Evolutionary conservation across 53 echinoderm and acorn worm species (phyloP).

Genomic region (Hippasteria phrygiana): DNA sequence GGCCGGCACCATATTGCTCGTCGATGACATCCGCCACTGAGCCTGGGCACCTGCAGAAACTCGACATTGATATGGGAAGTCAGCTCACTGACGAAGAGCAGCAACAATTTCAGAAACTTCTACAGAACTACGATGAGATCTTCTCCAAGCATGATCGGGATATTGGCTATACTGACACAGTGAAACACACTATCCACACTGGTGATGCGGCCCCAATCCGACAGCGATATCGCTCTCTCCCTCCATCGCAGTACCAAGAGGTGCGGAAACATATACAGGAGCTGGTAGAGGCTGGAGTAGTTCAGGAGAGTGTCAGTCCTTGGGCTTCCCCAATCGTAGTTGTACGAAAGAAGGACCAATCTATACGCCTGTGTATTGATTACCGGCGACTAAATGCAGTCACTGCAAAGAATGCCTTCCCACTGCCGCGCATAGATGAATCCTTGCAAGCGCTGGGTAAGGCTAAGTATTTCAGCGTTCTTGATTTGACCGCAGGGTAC

Average conservation of each 20-base stretch:
- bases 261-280: background rate
- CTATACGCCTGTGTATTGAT: constrained; percentile 5
- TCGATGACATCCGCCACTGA: too few species aligned
- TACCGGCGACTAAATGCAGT: background rate
- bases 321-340: constrained; percentile 38
- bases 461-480: constrained; percentile 9
- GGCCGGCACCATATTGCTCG: too few species aligned
- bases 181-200: constrained; percentile 11
- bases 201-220: background rate
- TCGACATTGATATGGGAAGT: background rate
- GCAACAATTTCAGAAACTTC: background rate
- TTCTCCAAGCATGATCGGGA: background rate
- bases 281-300: background rate
- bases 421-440: constrained; percentile 32
- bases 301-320: constrained; percentile 20
- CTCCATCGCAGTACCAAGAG: constrained; percentile 23
- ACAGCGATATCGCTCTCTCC: constrained; percentile 7
- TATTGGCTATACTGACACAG: constrained; percentile 13
- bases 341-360: constrained; percentile 5
- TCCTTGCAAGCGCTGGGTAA: constrained; percentile 18
- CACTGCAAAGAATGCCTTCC: background rate
- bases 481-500: background rate
- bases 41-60: too few species aligned
- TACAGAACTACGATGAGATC: background rate
- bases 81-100: background rate